phyloP scores from a whole-genome alignment of 2,113 vertebrate species.

The Oreochromis niloticus region DNA sequence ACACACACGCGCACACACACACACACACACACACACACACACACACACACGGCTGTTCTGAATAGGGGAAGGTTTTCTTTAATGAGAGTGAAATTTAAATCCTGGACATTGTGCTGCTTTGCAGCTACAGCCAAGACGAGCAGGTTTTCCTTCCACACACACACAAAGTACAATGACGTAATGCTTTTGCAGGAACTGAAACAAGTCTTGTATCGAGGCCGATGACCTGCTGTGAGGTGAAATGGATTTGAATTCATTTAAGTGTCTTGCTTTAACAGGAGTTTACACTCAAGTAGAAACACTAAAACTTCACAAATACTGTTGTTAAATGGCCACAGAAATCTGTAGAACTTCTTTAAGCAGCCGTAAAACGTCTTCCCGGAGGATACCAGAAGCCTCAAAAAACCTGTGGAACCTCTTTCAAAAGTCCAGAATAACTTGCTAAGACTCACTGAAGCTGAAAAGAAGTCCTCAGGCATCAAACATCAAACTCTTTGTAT shows the following conservation, averaged over 20 bases:
- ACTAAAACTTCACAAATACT: conserved; percentile 3
- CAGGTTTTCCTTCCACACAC: conserved; percentile 16
- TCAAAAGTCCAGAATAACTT: not conserved
- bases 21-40: not conserved
- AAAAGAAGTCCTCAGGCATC: not conserved
- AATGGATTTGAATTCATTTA: conserved; percentile 34
- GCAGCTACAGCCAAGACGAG: conserved; percentile 36
- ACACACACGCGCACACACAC: not conserved
- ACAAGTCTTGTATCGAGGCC: conserved; percentile 1
- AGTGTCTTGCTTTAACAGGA: conserved; percentile 12
- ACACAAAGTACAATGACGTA: conserved; percentile 30
- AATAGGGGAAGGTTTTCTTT: conserved; percentile 52
- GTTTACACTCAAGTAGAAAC: conserved; percentile 24
- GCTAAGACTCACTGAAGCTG: not conserved
- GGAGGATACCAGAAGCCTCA: not conserved
- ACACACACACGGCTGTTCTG: not conserved
- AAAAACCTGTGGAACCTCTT: not conserved
- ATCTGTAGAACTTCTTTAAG: not conserved
- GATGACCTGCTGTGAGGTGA: conserved; percentile 57
- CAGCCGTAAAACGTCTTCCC: not conserved
- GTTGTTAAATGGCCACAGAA: not conserved
- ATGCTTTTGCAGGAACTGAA: conserved; percentile 34
- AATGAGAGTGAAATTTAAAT: conserved; percentile 69
- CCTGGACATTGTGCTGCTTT: conserved; percentile 60
- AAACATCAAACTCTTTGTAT: not conserved